Percentiles rank a stretch among this genome's conserved stretches.
These are phyloP conservation scores for Drosophila nigritarsus DNA, from an alignment of 2,888 invertebrate genomes.

Conservation along the genomic window DNA sequence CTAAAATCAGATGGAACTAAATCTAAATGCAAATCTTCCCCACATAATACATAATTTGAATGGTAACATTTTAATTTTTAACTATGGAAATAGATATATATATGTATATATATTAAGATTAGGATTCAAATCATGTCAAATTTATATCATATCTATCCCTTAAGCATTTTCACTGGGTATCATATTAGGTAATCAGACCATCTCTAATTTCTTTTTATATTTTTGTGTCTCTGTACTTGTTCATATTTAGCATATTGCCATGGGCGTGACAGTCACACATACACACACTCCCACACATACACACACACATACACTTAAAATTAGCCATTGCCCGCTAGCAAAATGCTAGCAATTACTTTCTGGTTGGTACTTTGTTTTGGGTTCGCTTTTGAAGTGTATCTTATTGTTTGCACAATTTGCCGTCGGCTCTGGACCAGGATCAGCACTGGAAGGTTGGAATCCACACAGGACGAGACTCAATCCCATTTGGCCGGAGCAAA, in stretches of 20 bases:
- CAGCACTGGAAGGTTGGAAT: background rate
- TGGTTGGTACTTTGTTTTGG: constrained; percentile 70
- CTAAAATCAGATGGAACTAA: background rate
- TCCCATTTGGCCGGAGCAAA: constrained; percentile 18
- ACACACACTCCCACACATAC: background rate
- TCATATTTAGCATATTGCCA: constrained; percentile 56
- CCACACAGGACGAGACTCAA: background rate
- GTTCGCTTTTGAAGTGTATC: constrained; percentile 54
- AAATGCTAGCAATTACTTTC: constrained; percentile 66
- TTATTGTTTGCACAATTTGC: constrained; percentile 32
- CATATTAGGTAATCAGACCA: background rate
- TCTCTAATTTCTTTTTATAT: constrained; percentile 9
- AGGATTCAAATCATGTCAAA: background rate
- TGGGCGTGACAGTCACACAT: constrained; percentile 41
- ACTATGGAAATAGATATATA: background rate
- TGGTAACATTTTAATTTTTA: background rate
- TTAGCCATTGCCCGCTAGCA: constrained; percentile 32
- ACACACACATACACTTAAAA: background rate
- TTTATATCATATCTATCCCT: background rate
- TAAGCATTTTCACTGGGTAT: background rate
- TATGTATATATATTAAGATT: background rate
- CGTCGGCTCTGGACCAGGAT: constrained; percentile 26
- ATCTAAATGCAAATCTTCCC: background rate
- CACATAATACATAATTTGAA: background rate
- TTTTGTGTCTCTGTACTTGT: constrained; percentile 31